phyloP scores from a whole-genome alignment of 2,797 vertebrate genomes.

The Semotilus atromaculatus region DNA sequence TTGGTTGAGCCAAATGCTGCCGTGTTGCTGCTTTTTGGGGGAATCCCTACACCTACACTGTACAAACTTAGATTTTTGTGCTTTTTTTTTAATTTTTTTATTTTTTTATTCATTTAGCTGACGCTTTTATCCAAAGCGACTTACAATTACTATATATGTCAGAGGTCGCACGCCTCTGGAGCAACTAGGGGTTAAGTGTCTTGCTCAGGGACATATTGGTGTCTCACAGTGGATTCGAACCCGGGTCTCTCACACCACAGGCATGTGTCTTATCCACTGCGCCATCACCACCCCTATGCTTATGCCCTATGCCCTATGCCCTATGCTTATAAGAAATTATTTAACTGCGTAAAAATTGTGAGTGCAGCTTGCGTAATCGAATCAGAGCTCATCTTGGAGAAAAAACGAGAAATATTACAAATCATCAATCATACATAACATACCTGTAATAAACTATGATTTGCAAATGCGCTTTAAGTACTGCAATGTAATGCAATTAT shows the following conservation, averaged over 20 bases:
- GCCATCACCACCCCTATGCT: too few species aligned
- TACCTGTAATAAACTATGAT: background rate
- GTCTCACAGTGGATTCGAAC: too few species aligned
- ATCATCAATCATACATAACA: background rate
- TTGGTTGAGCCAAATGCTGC: background rate
- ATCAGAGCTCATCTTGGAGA: background rate
- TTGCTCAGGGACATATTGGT: too few species aligned
- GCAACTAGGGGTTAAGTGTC: too few species aligned
- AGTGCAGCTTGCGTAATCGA: background rate
- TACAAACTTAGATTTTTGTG: background rate
- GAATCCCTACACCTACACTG: background rate
- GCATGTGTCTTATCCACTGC: too few species aligned
- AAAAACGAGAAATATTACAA: background rate
- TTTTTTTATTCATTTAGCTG: too few species aligned
- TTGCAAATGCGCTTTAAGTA: background rate
- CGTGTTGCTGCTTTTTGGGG: background rate
- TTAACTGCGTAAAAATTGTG: background rate
- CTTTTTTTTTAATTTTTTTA: too few species aligned
- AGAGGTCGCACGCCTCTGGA: too few species aligned
- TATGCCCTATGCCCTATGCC: too few species aligned
- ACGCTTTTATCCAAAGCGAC: too few species aligned
- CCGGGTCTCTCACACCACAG: too few species aligned
- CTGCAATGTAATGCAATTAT: conserved; percentile 11
- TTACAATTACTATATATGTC: too few species aligned
- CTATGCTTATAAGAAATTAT: background rate